These are phyloP conservation scores for Rhabdomys dilectus DNA, from an alignment of 2,113 vertebrate species.

Conservation along the genomic window DNA sequence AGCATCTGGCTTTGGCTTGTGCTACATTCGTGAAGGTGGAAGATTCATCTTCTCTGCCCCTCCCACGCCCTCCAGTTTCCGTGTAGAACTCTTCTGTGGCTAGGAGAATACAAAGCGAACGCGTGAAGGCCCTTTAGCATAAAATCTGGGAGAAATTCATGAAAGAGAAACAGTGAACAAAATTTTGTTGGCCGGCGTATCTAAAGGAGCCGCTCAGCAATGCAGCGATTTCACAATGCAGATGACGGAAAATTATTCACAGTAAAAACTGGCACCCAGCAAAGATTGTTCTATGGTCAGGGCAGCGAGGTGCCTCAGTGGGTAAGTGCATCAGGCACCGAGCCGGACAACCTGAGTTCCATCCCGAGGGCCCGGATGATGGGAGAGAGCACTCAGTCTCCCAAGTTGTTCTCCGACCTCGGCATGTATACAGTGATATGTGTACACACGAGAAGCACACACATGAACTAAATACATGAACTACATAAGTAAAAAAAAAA, in stretches of 20 bases:
- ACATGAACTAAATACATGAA: background rate
- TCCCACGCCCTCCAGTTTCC: background rate
- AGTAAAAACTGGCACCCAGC: fast-evolving
- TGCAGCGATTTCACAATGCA: background rate
- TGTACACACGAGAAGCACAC: background rate
- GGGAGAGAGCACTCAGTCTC: background rate
- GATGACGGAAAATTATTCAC: fast-evolving
- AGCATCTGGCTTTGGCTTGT: background rate
- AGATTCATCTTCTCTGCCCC: background rate
- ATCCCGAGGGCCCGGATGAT: too few species aligned
- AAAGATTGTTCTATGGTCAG: background rate
- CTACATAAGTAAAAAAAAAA: background rate
- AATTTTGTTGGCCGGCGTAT: background rate
- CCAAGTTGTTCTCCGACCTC: background rate
- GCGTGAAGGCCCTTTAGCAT: background rate
- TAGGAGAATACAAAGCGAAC: background rate
- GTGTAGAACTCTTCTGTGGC: background rate
- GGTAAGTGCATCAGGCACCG: background rate
- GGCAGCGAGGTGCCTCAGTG: background rate
- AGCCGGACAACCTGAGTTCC: background rate
- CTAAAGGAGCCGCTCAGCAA: background rate
- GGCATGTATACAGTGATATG: background rate
- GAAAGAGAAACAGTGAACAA: background rate
- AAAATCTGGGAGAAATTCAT: background rate
- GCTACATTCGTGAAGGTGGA: fast-evolving